Percentiles rank a stretch among this genome's conserved stretches.
These are phyloP conservation scores for Neogobius melanostomus DNA, from an alignment of 2,113 vertebrate genomes.

Conservation along the genomic window DNA sequence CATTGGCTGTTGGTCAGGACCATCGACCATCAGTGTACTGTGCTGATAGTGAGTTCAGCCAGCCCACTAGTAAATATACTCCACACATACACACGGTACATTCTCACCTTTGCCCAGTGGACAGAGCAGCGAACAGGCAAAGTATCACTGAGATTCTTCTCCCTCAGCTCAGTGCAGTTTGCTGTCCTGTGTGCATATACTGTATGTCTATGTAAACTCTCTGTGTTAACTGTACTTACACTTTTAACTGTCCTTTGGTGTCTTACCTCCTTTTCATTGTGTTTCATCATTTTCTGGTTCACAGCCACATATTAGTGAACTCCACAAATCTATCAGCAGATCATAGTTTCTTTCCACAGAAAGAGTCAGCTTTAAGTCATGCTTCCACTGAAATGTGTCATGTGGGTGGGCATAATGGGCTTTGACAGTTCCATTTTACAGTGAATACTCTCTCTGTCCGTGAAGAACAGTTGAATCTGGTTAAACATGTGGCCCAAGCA, in stretches of 20 bases:
- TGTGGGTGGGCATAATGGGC: background rate
- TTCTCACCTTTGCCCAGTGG: background rate
- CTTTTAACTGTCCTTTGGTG: slow-evolving; percentile 32
- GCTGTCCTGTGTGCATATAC: slow-evolving; percentile 17
- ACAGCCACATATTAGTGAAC: slow-evolving; percentile 56
- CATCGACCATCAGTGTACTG: background rate
- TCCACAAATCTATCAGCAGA: background rate
- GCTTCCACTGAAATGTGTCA: background rate
- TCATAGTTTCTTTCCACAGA: background rate
- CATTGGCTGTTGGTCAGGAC: background rate
- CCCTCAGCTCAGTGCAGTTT: slow-evolving; percentile 27
- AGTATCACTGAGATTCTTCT: slow-evolving; percentile 12
- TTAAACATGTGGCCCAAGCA: background rate
- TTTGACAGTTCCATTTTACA: background rate
- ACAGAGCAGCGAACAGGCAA: background rate
- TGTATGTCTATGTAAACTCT: slow-evolving; percentile 22
- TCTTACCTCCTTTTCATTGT: slow-evolving; percentile 39
- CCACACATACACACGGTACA: too few relatives aligned
- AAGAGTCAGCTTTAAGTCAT: background rate
- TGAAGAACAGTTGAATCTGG: background rate
- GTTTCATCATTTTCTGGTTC: slow-evolving; percentile 48
- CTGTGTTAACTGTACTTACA: slow-evolving; percentile 32
- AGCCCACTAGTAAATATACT: background rate
- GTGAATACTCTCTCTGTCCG: background rate
- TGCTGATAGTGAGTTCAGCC: background rate